Evolutionary conservation across 2,888 invertebrate species (phyloP).

Genomic region (Sminthurinus aureus): DNA sequence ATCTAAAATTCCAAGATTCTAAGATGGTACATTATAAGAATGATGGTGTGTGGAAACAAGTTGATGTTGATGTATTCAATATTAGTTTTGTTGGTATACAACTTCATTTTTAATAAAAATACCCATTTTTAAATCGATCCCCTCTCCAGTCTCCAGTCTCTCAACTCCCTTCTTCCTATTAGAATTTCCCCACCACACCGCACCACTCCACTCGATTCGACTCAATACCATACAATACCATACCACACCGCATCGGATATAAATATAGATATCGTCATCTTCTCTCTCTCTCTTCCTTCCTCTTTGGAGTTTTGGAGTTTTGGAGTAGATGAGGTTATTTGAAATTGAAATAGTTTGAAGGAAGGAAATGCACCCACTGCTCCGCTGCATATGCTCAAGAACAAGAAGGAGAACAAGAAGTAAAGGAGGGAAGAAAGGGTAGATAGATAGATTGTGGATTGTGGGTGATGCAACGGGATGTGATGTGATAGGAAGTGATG

Average conservation of each 20-base stretch:
- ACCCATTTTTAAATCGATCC: slow-evolving; percentile 38
- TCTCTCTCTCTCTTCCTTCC: not conserved
- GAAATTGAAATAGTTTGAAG: not conserved
- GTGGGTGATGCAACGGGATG: too few relatives aligned
- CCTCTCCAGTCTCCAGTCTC: not conserved
- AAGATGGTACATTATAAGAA: too few relatives aligned
- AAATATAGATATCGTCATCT: too few relatives aligned
- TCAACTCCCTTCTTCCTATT: too few relatives aligned
- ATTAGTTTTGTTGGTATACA: slow-evolving; percentile 21
- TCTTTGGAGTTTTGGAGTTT: too few relatives aligned
- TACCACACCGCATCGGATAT: too few relatives aligned
- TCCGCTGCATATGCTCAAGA: not conserved
- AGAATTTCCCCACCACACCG: too few relatives aligned
- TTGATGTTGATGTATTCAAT: slow-evolving; percentile 3
- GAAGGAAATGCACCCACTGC: not conserved
- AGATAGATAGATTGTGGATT: too few relatives aligned
- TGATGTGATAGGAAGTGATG: too few relatives aligned
- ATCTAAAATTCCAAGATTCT: not conserved
- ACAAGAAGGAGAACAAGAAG: not conserved
- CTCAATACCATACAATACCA: too few relatives aligned
- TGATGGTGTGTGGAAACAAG: not conserved
- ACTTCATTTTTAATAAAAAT: slow-evolving; percentile 40
- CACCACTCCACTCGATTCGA: too few relatives aligned
- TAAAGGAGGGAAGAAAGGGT: too few relatives aligned
- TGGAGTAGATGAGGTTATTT: not conserved